Percentiles rank a stretch among this genome's conserved stretches.
phyloP scores from a whole-genome alignment of 2,797 vertebrate species.

The Dallia pectoralis region DNA sequence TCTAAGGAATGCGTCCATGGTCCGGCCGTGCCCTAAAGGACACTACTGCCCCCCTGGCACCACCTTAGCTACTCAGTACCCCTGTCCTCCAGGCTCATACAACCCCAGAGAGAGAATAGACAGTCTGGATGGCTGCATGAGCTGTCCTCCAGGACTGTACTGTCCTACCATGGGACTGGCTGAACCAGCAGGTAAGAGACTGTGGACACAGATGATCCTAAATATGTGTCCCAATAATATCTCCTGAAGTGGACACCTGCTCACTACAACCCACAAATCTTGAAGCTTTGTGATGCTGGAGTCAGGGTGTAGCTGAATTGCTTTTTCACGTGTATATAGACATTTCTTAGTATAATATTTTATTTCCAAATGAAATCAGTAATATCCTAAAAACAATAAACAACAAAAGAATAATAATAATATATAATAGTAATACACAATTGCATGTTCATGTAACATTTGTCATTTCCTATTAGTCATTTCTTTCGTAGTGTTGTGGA shows the following conservation, averaged over 20 bases:
- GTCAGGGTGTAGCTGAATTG: neutral
- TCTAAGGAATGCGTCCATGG: slow-evolving; percentile 67
- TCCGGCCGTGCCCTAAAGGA: slow-evolving; percentile 81
- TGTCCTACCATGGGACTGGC: slow-evolving; percentile 78
- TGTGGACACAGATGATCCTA: too few relatives aligned
- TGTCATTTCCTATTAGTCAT: too few relatives aligned
- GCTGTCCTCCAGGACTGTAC: slow-evolving; percentile 82
- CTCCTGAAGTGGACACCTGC: neutral
- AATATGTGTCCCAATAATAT: neutral
- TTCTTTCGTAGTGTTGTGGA: too few relatives aligned
- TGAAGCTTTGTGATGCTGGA: neutral
- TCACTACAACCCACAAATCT: neutral
- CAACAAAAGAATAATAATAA: too few relatives aligned
- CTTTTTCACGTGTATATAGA: neutral
- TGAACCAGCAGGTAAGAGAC: slow-evolving; percentile 79
- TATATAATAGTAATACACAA: too few relatives aligned
- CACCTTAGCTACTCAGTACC: slow-evolving; percentile 70
- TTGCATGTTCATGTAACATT: too few relatives aligned
- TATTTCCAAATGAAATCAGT: too few relatives aligned
- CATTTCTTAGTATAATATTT: neutral
- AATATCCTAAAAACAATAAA: too few relatives aligned
- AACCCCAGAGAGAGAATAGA: slow-evolving; percentile 67
- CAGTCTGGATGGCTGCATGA: slow-evolving; percentile 68
- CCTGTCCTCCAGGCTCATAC: slow-evolving; percentile 85
- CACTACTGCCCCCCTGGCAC: slow-evolving; percentile 88